Base-by-base conservation (phyloP, 2,113 vertebrate species). In the Picathartes gymnocephalus region DNA sequence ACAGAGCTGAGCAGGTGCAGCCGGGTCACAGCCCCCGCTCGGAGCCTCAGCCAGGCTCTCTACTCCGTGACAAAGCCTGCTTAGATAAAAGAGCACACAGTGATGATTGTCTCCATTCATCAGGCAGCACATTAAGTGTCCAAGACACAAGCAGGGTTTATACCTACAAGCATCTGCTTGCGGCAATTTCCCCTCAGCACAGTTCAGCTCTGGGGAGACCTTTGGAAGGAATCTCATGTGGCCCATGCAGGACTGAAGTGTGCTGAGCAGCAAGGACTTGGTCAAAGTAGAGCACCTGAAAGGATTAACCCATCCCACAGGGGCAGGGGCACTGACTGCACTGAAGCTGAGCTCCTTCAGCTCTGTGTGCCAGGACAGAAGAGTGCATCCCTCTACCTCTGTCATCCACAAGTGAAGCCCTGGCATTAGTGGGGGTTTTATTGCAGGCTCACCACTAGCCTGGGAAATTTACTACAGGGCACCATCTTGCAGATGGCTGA, bases 1-100 rank as follows among this genome's bases (percentile, higher is more conserved):
- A 64, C 7, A 2, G 15, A 31, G 25, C 11, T 57, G 35, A 44
- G 53, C 8, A 0, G 9, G 28, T 23, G 4, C 28, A 4, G 22
- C 8, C 1, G 0, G 6, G 23, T 24, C 56, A 15, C 50, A 37
- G 9, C 23, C 31, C 50, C 25, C 0, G 0, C n/a, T 30, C 20
- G 5, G 13, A 87, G 64, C 64, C 12, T 17, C n/a, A 8, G 53
- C 65, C 6, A 2, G 0, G 0, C 23, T 17, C 44, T 13, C 54
- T 19, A 37, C 65, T 64, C 39, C 10, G 13, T 58, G 40, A 23
- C 40, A 45, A 88, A 44, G 5, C 19, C 20, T 42, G 16, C 13
- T 64, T 30, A 33, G 70, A 72, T 14, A 5, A 35, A 61, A 42
- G 62, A 64, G 33, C 19, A 17, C 50, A 23, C 16, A 23, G 19